phyloP scores from a whole-genome alignment of 1,140 invertebrate species.

The Drosophila micromelanica region DNA sequence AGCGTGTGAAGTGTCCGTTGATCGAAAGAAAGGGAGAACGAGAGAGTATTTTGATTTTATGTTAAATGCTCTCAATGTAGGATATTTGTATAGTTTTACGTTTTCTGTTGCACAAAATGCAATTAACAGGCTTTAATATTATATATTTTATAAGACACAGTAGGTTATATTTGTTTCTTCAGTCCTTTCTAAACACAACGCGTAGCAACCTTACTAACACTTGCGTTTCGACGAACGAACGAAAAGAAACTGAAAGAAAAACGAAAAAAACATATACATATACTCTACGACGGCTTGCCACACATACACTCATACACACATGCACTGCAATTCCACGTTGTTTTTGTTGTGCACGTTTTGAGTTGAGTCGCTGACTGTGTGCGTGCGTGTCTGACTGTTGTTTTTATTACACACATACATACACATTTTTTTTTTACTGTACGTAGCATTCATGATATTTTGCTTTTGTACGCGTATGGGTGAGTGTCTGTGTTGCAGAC shows the following conservation, averaged over 20 bases:
- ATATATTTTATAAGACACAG: not conserved
- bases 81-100: not conserved
- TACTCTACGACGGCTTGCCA: slow-evolving; percentile 34
- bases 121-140: slow-evolving; percentile 1
- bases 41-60: slow-evolving; percentile 15
- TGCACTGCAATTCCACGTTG: slow-evolving; percentile 43
- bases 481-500: slow-evolving; percentile 58
- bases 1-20: slow-evolving; percentile 23
- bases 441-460: slow-evolving; percentile 38
- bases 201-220: slow-evolving; percentile 57
- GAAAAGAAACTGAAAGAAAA: slow-evolving; percentile 76
- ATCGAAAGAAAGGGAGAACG: slow-evolving; percentile 32
- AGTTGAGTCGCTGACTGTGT: slow-evolving; percentile 33
- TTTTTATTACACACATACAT: slow-evolving; percentile 40
- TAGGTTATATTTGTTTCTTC: slow-evolving; percentile 3
- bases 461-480: slow-evolving; percentile 38
- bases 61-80: not conserved
- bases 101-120: not conserved
- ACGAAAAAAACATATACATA: slow-evolving; percentile 52
- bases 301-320: slow-evolving; percentile 49
- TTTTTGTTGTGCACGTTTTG: slow-evolving; percentile 45
- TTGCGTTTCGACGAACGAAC: slow-evolving; percentile 62
- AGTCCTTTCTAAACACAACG: slow-evolving; percentile 27
- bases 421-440: slow-evolving; percentile 46
- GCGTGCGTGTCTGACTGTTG: slow-evolving; percentile 49